Evolutionary conservation across 2,888 invertebrate genomes (phyloP), one percentile per base, ranked within the genome.

Genomic region (Thereva unica): DNA sequence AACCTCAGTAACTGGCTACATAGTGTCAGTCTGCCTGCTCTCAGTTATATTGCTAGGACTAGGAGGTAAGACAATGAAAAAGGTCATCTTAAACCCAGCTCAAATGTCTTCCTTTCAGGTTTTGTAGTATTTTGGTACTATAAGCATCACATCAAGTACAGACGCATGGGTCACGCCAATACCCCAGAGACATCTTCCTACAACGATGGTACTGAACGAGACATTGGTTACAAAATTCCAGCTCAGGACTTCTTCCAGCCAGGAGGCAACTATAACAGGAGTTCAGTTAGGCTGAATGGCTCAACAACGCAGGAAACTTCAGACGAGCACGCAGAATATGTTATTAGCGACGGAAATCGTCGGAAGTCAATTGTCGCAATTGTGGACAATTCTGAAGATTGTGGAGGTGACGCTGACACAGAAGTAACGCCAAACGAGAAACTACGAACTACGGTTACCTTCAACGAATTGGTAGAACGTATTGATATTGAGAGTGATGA

Each of bases 381-480:
- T 45, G 12, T 45, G 4, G 10, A 50, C 50, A n/a, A 50, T 9
- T 12, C 12, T 8, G 23, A 9, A 50, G 34, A 10, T 12, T 9
- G 34, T 12, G 12, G 34, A 23, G 8, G 12, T 50, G 50, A 50
- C 5, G 8, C 50, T 42, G n/a, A 65, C 47, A 57, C 53, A 38
- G 38, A 53, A 10, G 9, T 12, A 23, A 49, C 54, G 49, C 55
- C 38, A 3, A 23, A 47, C 45, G 35, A 41, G 50, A 59, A 41
- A 67, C 59, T 69, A 66, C 37, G 7, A 9, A 57, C 56, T 8
- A 65, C 83, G 1, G 85, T 85, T 5, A 84, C 83, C 1, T 85
- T 85, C 71, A 85, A 85, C 74, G 84, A 84, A 74, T 82, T 84
- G 42, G 84, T 85, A 40, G 84, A 84, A 64, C 82, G 84, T 69